Percentiles rank a stretch among this genome's conserved stretches.
Evolutionary conservation across 2,797 vertebrate genomes (phyloP).

Genomic region (Petrocephalus sullivani): DNA sequence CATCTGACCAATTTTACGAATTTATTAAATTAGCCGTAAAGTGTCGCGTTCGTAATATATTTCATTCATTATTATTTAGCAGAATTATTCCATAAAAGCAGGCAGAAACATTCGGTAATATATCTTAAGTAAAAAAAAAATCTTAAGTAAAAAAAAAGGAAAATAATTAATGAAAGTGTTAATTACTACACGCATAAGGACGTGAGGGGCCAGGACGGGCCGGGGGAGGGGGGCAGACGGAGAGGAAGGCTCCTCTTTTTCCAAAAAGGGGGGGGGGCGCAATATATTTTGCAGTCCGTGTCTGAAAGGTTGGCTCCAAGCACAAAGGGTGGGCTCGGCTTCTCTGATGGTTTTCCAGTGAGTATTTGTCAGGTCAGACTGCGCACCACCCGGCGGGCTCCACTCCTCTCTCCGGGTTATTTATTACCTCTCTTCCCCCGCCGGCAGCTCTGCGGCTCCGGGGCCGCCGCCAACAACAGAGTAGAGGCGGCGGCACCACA

Average conservation of each 20-base stretch:
- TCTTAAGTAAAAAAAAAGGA: not conserved
- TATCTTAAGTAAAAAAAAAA: not conserved
- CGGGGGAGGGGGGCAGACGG: conserved; percentile 22
- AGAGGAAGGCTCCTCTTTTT: conserved; percentile 51
- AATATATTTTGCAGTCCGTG: conserved; percentile 68
- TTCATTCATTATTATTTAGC: not conserved
- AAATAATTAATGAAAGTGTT: conserved; percentile 30
- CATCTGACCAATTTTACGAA: not conserved
- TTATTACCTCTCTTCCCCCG: conserved; percentile 91
- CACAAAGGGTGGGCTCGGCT: conserved; percentile 78
- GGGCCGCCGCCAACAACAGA: conserved; percentile 80
- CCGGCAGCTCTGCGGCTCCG: conserved; percentile 85
- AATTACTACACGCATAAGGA: conserved; percentile 60
- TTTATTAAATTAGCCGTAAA: not conserved
- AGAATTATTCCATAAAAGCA: not conserved
- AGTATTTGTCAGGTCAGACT: conserved; percentile 94
- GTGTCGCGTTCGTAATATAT: not conserved
- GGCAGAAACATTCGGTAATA: not conserved
- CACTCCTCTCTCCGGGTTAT: conserved; percentile 91
- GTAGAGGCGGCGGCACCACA: conserved; percentile 64
- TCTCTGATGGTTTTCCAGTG: conserved; percentile 86
- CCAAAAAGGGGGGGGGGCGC: conserved; percentile 42
- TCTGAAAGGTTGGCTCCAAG: conserved; percentile 81
- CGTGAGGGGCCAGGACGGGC: conserved; percentile 47
- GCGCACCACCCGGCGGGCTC: conserved; percentile 83